Base-by-base conservation (phyloP, 2,797 vertebrate genomes). In the Megaceryle alcyon region DNA sequence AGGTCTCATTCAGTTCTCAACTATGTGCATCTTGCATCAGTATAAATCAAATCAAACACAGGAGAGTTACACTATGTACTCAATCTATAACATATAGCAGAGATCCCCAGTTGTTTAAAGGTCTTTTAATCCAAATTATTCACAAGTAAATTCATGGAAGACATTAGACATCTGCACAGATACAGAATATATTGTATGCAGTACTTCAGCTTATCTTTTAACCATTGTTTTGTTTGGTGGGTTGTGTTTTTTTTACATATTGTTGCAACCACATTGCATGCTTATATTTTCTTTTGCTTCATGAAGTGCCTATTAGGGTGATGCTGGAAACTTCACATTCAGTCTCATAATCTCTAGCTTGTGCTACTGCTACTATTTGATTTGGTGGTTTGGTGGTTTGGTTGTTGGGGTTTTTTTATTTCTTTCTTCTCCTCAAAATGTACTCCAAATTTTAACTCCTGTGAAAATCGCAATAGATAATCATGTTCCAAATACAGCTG, bases 211-310 rank as follows among this genome's bases (percentile, higher is more conserved):
- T 49, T 80, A 31, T 63, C 6, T 46, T 61, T 66, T 21, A 48
- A 57, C n/a, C 9, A 28, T 31, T 79, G 6, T 53, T 18, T 72
- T 48, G 1, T 56, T 56, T 4, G 12, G 3, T 11, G 28, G 16
- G 25, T 41, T 41, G 41, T 41, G 18, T 0, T 1, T 29, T 20
- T 49, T 68, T 64, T 43, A 0, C 15, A 6, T 51, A 13, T 21
- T 33, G 2, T 56, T 87, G n/a, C 56, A 63, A 63, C 16, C 4
- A 26, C 6, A 31, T 88, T 48, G 15, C 2, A 29, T 48, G 12
- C 2, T 57, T 63, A 10, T 53, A 21, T 46, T 88, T 70, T 61
- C 2, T 82, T 88, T 64, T 43, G 4, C 11, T 79, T 61, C 18
- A 60, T 69, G 23, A 77, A 12, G 11, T 77, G 11, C 8, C 7